Evolutionary conservation across 1,140 invertebrate species (phyloP).

Genomic region (Pseudomyrmex flavicornis): DNA sequence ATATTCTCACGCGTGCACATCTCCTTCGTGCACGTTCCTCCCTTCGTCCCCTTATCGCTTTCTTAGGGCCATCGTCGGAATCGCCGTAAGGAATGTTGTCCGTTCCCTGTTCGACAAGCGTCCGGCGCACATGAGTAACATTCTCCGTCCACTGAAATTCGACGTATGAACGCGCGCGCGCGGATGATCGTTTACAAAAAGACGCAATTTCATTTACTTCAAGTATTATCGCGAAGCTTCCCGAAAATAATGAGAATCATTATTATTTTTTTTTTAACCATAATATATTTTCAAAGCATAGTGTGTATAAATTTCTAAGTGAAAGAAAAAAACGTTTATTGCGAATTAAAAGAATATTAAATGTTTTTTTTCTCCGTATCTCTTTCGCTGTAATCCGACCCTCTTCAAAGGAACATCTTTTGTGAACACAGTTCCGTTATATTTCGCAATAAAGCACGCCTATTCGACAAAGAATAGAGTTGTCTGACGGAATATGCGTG

Average conservation of each 20-base stretch:
- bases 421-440: not conserved
- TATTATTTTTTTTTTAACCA: too few relatives aligned
- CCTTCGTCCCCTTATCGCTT: constrained; percentile 54
- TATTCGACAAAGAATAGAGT: not conserved
- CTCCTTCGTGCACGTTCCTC: constrained; percentile 32
- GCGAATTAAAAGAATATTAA: not conserved
- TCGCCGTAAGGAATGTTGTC: constrained; percentile 38
- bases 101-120: constrained; percentile 26
- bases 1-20: constrained; percentile 34
- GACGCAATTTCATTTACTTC: not conserved
- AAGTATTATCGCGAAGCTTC: too few relatives aligned
- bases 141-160: constrained; percentile 35
- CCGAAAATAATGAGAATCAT: not conserved
- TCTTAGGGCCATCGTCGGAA: constrained; percentile 47
- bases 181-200: constrained; percentile 31
- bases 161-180: constrained; percentile 11
- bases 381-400: not conserved
- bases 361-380: too few relatives aligned
- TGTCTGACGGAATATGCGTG: not conserved
- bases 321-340: not conserved
- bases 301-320: too few relatives aligned
- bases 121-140: constrained; percentile 6
- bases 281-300: too few relatives aligned
- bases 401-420: not conserved
- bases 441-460: not conserved